phyloP scores from a whole-genome alignment of 1,140 invertebrate genomes.

The Aphis gossypii region DNA sequence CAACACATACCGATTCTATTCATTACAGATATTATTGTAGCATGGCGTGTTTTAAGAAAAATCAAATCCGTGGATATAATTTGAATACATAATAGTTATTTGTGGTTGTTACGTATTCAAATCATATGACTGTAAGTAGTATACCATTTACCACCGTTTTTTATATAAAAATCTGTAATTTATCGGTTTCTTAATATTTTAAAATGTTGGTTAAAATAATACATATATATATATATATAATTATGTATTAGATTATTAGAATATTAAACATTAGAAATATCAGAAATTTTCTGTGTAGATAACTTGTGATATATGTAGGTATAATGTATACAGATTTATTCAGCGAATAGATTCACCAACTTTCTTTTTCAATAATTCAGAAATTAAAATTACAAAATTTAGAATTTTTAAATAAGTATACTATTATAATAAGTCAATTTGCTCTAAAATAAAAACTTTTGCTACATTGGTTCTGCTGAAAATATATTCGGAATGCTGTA shows the following conservation, averaged over 20 bases:
- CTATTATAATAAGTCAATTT: too few relatives aligned
- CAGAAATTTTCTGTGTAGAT: not conserved
- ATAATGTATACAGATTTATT: not conserved
- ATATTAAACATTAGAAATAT: not conserved
- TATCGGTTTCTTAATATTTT: not conserved
- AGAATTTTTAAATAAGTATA: too few relatives aligned
- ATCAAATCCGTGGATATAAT: not conserved
- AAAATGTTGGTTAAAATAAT: not conserved
- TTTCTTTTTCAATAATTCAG: too few relatives aligned
- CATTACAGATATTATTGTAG: not conserved
- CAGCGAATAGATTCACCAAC: accelerated
- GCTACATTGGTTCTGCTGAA: too few relatives aligned
- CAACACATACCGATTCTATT: not conserved
- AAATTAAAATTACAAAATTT: too few relatives aligned
- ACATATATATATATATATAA: not conserved
- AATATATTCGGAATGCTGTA: too few relatives aligned
- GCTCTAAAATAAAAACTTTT: too few relatives aligned
- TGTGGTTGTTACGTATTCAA: not conserved
- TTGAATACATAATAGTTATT: not conserved
- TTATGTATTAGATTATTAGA: not conserved
- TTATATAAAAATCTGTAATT: not conserved
- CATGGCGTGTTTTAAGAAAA: not conserved
- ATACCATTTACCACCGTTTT: not conserved
- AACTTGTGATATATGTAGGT: not conserved
- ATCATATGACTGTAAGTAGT: not conserved